These are phyloP conservation scores for Toxonevra muliebris DNA, from an alignment of 2,888 invertebrate genomes.

Conservation along the genomic window DNA sequence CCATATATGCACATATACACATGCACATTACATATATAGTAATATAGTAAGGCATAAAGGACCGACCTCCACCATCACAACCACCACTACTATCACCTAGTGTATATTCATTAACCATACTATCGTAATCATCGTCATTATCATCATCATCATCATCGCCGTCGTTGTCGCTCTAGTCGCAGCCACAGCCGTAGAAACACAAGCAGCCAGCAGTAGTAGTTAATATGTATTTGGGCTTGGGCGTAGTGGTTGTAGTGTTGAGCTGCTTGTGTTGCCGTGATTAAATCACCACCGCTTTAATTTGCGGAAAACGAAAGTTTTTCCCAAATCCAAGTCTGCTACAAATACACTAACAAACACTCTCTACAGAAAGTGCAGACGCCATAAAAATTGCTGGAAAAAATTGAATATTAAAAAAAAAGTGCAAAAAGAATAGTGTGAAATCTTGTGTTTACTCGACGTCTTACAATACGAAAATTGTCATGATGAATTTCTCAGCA, in stretches of 20 bases:
- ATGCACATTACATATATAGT: conserved; percentile 1
- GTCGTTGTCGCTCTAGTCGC: conserved; percentile 6
- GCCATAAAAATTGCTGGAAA: not conserved
- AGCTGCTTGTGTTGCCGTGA: conserved; percentile 37
- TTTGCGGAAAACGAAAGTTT: conserved; percentile 44
- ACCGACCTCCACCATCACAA: conserved; percentile 11
- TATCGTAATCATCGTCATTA: conserved; percentile 25
- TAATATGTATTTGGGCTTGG: conserved; percentile 40
- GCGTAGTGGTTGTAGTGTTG: conserved; percentile 27
- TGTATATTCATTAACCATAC: conserved; percentile 9
- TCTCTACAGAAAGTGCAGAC: not conserved
- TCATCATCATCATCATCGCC: conserved; percentile 27
- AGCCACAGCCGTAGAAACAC: conserved; percentile 31
- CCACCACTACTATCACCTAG: conserved; percentile 13
- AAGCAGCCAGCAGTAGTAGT: conserved; percentile 37
- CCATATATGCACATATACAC: not conserved
- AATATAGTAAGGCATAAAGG: conserved; percentile 14
- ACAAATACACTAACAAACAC: too few relatives aligned
- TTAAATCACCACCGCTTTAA: conserved; percentile 46
- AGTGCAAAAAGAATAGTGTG: conserved; percentile 4
- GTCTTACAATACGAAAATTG: conserved; percentile 32
- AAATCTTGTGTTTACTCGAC: not conserved
- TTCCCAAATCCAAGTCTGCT: conserved; percentile 4
- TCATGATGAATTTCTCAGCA: conserved; percentile 66
- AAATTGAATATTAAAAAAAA: conserved; percentile 1